Percentiles rank a stretch among this genome's conserved stretches.
Evolutionary conservation across 1,140 invertebrate genomes (phyloP).

Genomic region (Trachymyrmex cornetzi): DNA sequence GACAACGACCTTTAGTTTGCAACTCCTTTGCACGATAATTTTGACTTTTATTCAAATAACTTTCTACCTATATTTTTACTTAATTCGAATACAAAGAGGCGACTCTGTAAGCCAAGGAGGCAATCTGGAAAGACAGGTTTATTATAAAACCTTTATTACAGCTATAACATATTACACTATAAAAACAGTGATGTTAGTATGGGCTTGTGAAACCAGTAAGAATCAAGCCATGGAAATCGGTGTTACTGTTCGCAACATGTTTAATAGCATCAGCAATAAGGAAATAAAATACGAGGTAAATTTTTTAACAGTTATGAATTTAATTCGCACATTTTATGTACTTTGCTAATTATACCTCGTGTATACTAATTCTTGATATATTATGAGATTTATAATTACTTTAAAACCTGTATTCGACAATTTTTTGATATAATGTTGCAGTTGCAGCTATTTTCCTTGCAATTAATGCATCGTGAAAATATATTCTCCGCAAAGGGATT

Average conservation of each 20-base stretch:
- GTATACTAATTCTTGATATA: neutral
- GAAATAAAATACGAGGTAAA: neutral
- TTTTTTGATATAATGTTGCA: neutral
- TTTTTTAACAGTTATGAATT: neutral
- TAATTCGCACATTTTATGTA: neutral
- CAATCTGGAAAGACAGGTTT: neutral
- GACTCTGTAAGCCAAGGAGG: neutral
- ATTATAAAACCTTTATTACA: neutral
- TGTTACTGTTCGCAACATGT: neutral
- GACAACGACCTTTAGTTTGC: slow-evolving; percentile 72
- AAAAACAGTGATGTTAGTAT: neutral
- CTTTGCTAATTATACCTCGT: neutral
- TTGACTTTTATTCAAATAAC: slow-evolving; percentile 80
- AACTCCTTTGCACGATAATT: slow-evolving; percentile 69
- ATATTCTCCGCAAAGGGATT: neutral
- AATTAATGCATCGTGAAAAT: neutral
- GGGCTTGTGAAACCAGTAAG: neutral
- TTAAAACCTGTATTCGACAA: too few relatives aligned
- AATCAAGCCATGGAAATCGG: neutral
- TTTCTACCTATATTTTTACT: slow-evolving; percentile 81
- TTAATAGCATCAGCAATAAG: neutral
- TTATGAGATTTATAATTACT: too few relatives aligned
- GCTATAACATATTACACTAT: neutral
- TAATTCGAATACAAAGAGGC: slow-evolving; percentile 58
- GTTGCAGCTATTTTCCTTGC: neutral